phyloP scores from a whole-genome alignment of 2,888 invertebrate genomes.

The Melipona bicolor region DNA sequence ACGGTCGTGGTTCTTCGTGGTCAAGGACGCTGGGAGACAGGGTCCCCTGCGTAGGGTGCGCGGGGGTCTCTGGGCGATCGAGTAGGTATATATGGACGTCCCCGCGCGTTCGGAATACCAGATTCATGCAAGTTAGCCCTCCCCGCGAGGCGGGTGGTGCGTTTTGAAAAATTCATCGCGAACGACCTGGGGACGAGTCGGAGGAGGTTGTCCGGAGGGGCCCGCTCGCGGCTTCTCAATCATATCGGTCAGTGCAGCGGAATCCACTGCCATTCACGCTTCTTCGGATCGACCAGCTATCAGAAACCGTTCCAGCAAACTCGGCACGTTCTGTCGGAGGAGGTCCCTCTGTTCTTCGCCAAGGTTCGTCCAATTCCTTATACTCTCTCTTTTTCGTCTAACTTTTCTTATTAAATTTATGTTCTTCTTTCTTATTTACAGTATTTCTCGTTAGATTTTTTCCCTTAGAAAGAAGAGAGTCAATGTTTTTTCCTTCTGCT shows the following conservation, averaged over 20 bases:
- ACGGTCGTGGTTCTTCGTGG: slow-evolving; percentile 59
- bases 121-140: slow-evolving; percentile 78
- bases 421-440: not conserved
- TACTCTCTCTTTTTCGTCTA: not conserved
- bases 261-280: slow-evolving; percentile 45
- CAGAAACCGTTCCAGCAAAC: not conserved
- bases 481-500: too few species aligned
- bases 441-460: too few species aligned
- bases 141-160: slow-evolving; percentile 75
- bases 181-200: not conserved
- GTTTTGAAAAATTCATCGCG: slow-evolving; percentile 66
- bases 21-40: slow-evolving; percentile 66
- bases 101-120: slow-evolving; percentile 83
- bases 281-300: slow-evolving; percentile 1
- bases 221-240: slow-evolving; percentile 33
- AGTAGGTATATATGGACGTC: slow-evolving; percentile 82
- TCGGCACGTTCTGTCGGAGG: slow-evolving; percentile 13
- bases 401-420: not conserved
- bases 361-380: slow-evolving; percentile 44
- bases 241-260: slow-evolving; percentile 50
- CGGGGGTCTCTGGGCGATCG: slow-evolving; percentile 69
- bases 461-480: too few species aligned
- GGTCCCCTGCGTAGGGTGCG: slow-evolving; percentile 64
- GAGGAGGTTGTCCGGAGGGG: slow-evolving; percentile 27
- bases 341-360: slow-evolving; percentile 17